Evolutionary conservation across 2,888 invertebrate species (phyloP).

Genomic region (Diplazon laetatorius): DNA sequence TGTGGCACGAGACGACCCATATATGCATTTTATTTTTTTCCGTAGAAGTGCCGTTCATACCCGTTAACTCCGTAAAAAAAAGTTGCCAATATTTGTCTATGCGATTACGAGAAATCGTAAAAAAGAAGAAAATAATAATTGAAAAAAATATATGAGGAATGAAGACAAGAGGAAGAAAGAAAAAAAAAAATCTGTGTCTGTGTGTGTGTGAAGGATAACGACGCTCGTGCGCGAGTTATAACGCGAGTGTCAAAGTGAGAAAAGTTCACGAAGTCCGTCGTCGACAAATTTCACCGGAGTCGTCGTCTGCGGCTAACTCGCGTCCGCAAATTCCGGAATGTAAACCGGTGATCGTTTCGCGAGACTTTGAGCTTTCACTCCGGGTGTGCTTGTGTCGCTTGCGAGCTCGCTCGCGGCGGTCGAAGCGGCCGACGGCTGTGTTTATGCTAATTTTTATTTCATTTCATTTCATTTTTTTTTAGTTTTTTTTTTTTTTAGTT

Average conservation of each 20-base stretch:
- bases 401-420: constrained; percentile 61
- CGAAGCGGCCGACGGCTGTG: constrained; percentile 57
- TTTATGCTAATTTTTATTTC: constrained; percentile 63
- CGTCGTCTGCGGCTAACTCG: no score
- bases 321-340: constrained; percentile 28
- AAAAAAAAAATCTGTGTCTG: constrained; percentile 9
- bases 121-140: no score
- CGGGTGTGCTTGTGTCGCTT: constrained; percentile 60
- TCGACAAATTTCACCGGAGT: constrained; percentile 42
- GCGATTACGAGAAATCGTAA: constrained; percentile 7
- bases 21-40: no score
- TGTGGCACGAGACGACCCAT: neutral
- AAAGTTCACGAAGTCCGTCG: constrained; percentile 5
- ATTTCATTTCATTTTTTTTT: no score
- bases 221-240: neutral
- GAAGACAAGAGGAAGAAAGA: no score
- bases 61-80: no score
- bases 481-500: no score
- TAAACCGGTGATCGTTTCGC: constrained; percentile 51
- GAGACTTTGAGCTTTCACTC: constrained; percentile 66
- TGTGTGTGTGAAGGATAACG: neutral
- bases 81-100: constrained; percentile 14
- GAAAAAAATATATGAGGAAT: no score
- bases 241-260: constrained; percentile 36
- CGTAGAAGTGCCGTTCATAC: no score